phyloP scores from a whole-genome alignment of 1,140 invertebrate species.

The Lysiphlebus fabarum region DNA sequence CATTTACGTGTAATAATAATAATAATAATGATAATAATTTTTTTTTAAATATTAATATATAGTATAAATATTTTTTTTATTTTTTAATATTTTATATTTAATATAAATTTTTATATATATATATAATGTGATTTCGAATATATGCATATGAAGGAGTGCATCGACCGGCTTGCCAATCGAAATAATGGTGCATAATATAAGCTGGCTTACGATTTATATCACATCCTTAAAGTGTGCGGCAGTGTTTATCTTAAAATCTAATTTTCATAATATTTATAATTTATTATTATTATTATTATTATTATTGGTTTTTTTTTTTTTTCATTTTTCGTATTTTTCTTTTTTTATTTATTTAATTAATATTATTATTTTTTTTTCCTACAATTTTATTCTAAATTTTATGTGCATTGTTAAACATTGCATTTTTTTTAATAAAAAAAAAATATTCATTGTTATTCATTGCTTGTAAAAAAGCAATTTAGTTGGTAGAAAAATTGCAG shows the following conservation, averaged over 20 bases:
- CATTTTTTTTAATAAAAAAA: background rate
- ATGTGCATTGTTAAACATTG: background rate
- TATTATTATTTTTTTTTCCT: background rate
- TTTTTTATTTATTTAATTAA: background rate
- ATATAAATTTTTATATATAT: background rate
- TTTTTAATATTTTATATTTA: slow-evolving; percentile 11
- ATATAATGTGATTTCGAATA: background rate
- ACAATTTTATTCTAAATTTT: slow-evolving; percentile 11
- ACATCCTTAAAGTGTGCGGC: slow-evolving; percentile 42
- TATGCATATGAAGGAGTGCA: background rate
- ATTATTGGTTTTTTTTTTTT: no score
- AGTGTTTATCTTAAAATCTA: slow-evolving; percentile 28
- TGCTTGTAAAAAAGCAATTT: no score
- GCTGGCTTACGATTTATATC: slow-evolving; percentile 35
- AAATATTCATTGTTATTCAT: background rate
- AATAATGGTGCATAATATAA: slow-evolving; percentile 15
- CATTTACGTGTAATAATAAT: no score
- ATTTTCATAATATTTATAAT: no score
- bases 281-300: no score
- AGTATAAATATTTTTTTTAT: slow-evolving; percentile 9
- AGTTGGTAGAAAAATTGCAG: no score
- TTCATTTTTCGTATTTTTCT: background rate
- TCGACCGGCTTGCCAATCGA: background rate
- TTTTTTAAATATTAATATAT: slow-evolving; percentile 14
- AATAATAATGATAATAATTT: no score